These are phyloP conservation scores for Penaeus indicus DNA, from an alignment of 1,140 invertebrate genomes.

Conservation along the genomic window DNA sequence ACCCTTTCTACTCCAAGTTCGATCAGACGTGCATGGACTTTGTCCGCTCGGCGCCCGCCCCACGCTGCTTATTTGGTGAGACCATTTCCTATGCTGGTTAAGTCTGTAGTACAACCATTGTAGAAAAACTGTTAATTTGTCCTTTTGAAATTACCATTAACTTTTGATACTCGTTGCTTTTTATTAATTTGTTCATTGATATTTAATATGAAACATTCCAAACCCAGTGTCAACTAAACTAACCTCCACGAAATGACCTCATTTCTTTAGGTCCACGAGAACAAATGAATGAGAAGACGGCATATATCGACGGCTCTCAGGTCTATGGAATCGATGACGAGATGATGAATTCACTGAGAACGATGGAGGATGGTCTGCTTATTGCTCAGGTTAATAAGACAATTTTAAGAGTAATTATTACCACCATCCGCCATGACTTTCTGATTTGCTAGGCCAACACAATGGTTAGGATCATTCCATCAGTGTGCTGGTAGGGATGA, in stretches of 20 bases:
- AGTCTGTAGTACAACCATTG: background rate
- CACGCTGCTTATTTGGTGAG: conserved; percentile 75
- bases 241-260: background rate
- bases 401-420: background rate
- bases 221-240: background rate
- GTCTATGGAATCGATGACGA: conserved; percentile 89
- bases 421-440: background rate
- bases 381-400: background rate
- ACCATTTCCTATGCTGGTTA: background rate
- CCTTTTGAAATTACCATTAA: too few relatives aligned
- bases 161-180: too few relatives aligned
- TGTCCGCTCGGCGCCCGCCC: conserved; percentile 81
- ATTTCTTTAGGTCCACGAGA: conserved; percentile 79
- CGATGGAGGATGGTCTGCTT: conserved; percentile 77
- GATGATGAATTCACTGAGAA: conserved; percentile 79
- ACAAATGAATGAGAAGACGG: conserved; percentile 85
- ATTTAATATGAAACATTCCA: background rate
- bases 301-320: conserved; percentile 90
- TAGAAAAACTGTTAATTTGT: too few relatives aligned
- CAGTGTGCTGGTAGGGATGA: too few relatives aligned
- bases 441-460: too few relatives aligned
- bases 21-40: conserved; percentile 80
- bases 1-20: conserved; percentile 78
- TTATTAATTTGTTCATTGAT: background rate
- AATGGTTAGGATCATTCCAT: too few relatives aligned